These are phyloP conservation scores for Chrysaora quinquecirrha DNA, from an alignment of 30 jellyfish, hydroid and myxozoan species.

Conservation along the genomic window DNA sequence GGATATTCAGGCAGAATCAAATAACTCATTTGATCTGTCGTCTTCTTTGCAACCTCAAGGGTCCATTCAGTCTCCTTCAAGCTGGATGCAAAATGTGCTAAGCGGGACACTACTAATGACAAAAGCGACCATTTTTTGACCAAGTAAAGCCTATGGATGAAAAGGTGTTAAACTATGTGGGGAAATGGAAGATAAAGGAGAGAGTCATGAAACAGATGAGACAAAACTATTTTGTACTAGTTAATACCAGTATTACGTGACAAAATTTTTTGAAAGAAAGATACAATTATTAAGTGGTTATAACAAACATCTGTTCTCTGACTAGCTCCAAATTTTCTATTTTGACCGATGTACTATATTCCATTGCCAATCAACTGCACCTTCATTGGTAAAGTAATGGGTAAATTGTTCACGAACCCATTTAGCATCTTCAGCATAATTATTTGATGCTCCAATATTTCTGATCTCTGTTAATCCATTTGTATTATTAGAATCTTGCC, in stretches of 20 bases:
- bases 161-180: too few relatives aligned
- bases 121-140: neutral
- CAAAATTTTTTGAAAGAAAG: slow-evolving; percentile 8
- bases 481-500: slow-evolving; percentile 22
- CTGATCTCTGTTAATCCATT: slow-evolving; percentile 20
- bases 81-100: too few relatives aligned
- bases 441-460: slow-evolving; percentile 39
- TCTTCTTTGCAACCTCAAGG: neutral
- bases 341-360: slow-evolving; percentile 39
- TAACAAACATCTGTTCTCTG: slow-evolving; percentile 33
- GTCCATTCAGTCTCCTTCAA: neutral
- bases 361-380: slow-evolving; percentile 74
- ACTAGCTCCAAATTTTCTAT: slow-evolving; percentile 22
- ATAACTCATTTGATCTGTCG: neutral
- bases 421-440: slow-evolving; percentile 47
- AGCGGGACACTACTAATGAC: too few relatives aligned
- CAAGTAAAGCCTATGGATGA: too few relatives aligned
- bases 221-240: slow-evolving; percentile 10
- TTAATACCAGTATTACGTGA: slow-evolving; percentile 21
- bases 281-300: slow-evolving; percentile 22
- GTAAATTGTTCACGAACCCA: slow-evolving; percentile 55
- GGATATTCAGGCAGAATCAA: neutral
- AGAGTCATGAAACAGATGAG: neutral
- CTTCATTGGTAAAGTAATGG: slow-evolving; percentile 43
- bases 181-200: neutral